These are phyloP conservation scores for Oxytorus armatus DNA, from an alignment of 2,888 invertebrate genomes.

Conservation along the genomic window DNA sequence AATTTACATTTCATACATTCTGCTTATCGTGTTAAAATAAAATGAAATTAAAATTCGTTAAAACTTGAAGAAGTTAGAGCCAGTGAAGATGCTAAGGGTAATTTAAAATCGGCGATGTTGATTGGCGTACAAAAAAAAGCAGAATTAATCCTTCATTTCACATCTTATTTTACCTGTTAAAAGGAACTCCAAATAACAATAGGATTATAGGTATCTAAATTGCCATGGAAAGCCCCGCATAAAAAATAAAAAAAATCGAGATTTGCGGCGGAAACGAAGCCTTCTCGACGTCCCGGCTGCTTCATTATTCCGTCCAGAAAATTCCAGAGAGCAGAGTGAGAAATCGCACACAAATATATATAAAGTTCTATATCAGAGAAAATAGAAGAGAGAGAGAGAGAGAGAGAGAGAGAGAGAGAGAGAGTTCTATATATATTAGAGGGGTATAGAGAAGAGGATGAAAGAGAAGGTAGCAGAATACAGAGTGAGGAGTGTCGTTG, in stretches of 20 bases:
- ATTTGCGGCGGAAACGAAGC: slow-evolving; percentile 41
- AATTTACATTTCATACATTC: too few relatives aligned
- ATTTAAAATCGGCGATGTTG: too few relatives aligned
- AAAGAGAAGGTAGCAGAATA: slow-evolving; percentile 31
- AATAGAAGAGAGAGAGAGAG: slow-evolving; percentile 14
- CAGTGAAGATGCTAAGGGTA: too few relatives aligned
- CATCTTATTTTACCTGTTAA: not conserved
- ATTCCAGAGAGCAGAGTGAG: slow-evolving; percentile 32
- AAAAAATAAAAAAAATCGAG: slow-evolving; percentile 31
- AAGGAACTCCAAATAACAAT: not conserved
- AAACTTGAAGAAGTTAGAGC: too few relatives aligned
- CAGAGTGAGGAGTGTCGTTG: slow-evolving; percentile 25
- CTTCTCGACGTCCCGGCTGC: slow-evolving; percentile 39
- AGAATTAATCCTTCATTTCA: not conserved
- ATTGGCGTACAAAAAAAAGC: too few relatives aligned
- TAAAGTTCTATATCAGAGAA: not conserved
- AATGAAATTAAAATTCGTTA: too few relatives aligned
- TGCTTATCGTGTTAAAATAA: too few relatives aligned
- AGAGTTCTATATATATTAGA: too few relatives aligned
- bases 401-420: too few relatives aligned
- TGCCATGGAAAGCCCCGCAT: slow-evolving; percentile 1
- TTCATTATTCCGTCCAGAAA: slow-evolving; percentile 59
- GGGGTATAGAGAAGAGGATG: too few relatives aligned
- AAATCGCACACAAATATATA: slow-evolving; percentile 13
- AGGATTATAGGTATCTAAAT: not conserved